Evolutionary conservation across 1,140 invertebrate species (phyloP), one percentile per base, ranked within the genome.

Genomic region (Camponotus pennsylvanicus): DNA sequence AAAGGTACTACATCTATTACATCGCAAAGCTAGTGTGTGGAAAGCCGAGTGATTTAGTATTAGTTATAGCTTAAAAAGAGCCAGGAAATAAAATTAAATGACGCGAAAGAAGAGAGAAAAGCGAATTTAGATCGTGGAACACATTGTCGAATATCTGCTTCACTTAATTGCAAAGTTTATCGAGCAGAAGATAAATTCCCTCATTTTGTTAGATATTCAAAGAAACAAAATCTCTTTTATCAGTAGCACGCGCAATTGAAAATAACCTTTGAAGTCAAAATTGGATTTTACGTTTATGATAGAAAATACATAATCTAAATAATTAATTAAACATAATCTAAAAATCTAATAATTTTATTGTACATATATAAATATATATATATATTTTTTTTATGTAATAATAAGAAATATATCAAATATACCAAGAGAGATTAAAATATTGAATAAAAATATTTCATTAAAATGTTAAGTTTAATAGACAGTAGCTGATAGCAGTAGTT

Each of bases 1-100:
- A 70, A 69, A 69, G 64, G 21, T 63, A 52, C 32, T 67, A 67
- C 32, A 79, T n/a, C 61, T 57, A 80, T 80, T 70, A 80, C 49
- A 59, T 80, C 21, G 34, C 64, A 42, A 70, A 80, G 21, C 37
- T 49, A 52, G 52, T 34, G 49, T 34, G 64, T 70, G 37, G 15
- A 57, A 57, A 57, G 32, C 21, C 63, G 66, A 66, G 61, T 79
- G 77, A 79, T 79, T 55, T 69, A 80, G 34, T 69, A 57, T 21
- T 21, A 21, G 21, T 21, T 21, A 21, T 13, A 45, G 21, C 32
- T 45, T 37, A 2, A 18, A 49, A 5, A 80, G 34, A 15, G 5
- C 3, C 15, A 21, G 6, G 21, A 34, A 70, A 70, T 42, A 5
- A 59, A 70, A 57, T 59, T 57, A 80, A 80, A 80, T 9, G 37